phyloP scores from a whole-genome alignment of 2,888 invertebrate species.

The Antheraea yamamai region DNA sequence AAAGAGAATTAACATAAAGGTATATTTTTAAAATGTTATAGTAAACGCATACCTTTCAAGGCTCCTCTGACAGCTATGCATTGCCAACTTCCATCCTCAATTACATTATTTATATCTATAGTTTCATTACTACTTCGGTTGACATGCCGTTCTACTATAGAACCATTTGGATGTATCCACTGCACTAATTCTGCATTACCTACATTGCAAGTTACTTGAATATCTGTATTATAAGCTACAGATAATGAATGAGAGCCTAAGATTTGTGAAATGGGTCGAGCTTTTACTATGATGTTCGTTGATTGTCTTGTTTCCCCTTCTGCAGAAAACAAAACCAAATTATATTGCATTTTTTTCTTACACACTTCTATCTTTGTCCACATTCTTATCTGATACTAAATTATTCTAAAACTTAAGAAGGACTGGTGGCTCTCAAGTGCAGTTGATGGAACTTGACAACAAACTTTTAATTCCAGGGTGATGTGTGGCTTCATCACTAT shows the following conservation, averaged over 20 bases:
- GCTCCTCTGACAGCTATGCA: slow-evolving; percentile 52
- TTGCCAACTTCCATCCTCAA: slow-evolving; percentile 55
- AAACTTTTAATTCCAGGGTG: no score
- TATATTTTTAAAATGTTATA: not conserved
- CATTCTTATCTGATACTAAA: no score
- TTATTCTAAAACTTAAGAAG: no score
- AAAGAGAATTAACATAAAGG: not conserved
- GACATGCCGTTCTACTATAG: slow-evolving; percentile 36
- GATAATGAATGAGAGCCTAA: slow-evolving; percentile 56
- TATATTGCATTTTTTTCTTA: no score
- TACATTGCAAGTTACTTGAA: slow-evolving; percentile 56
- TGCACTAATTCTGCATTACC: slow-evolving; percentile 49
- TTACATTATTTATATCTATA: slow-evolving; percentile 50
- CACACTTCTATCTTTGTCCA: no score
- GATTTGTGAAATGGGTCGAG: slow-evolving; percentile 59
- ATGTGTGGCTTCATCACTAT: no score
- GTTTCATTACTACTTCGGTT: slow-evolving; percentile 42
- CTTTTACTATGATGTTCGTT: slow-evolving; percentile 44
- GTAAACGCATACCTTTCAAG: slow-evolving; percentile 45
- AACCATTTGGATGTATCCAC: slow-evolving; percentile 52
- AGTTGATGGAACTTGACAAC: no score
- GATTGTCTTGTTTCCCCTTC: slow-evolving; percentile 59
- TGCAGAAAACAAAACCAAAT: slow-evolving; percentile 32
- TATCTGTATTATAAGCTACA: slow-evolving; percentile 37
- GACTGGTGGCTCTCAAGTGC: no score